Conservation (phyloP, 2,113 vertebrate genomes). For the Mandrillus leucophaeus region DNA sequence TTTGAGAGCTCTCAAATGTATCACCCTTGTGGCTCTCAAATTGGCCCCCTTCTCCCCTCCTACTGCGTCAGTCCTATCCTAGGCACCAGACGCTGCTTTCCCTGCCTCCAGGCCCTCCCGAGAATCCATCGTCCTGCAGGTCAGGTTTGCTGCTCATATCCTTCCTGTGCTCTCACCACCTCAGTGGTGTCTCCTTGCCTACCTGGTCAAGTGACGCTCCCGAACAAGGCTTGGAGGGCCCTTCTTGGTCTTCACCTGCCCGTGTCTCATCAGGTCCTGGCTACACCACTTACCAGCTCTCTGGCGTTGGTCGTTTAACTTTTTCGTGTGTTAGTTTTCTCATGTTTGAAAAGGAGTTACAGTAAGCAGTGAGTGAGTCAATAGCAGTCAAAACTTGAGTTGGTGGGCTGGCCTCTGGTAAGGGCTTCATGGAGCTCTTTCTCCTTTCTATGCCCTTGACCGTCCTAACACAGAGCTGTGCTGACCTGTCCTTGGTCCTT, state of each 20-base stretch:
- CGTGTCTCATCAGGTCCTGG: fast-evolving
- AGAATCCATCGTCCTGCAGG: background rate
- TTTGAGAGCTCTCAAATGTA: background rate
- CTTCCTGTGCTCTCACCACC: background rate
- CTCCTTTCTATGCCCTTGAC: background rate
- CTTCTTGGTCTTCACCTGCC: background rate
- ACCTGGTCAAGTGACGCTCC: background rate
- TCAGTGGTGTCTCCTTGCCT: background rate
- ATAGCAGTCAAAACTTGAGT: background rate
- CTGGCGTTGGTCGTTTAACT: background rate
- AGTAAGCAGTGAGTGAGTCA: background rate
- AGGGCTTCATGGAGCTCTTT: background rate
- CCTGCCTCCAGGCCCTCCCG: background rate
- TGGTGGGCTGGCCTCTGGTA: background rate
- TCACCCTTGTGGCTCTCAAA: background rate
- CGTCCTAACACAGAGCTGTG: background rate
- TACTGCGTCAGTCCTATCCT: fast-evolving
- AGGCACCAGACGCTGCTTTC: background rate
- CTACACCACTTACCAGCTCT: background rate
- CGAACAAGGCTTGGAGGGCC: background rate
- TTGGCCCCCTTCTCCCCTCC: background rate
- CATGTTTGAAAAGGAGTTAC: background rate
- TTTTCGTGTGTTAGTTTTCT: background rate
- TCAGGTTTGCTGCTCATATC: background rate
- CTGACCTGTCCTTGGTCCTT: background rate